A percentile compares a stretch with the other conserved stretches of the same genome.
These are phyloP conservation scores for Marronus borbonicus DNA, from an alignment of 2,888 invertebrate species.

Conservation along the genomic window DNA sequence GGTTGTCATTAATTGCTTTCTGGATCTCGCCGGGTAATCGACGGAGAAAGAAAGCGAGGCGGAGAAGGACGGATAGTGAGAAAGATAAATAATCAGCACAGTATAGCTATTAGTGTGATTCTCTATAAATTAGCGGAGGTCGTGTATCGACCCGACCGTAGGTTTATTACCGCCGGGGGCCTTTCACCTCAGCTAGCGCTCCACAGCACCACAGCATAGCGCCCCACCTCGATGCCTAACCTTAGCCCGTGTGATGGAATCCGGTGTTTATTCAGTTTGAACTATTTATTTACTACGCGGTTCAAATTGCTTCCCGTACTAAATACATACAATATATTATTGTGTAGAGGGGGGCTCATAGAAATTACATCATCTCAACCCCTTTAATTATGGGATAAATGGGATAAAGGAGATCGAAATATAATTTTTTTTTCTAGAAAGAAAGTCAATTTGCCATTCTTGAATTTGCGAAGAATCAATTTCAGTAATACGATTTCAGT, in stretches of 20 bases:
- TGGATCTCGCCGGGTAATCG: conserved; percentile 54
- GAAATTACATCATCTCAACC: neutral
- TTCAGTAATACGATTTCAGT: no score
- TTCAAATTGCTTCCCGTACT: conserved; percentile 19
- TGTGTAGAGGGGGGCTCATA: neutral
- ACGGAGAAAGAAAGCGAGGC: neutral
- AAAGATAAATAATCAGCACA: conserved; percentile 65
- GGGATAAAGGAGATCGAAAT: neutral
- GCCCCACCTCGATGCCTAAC: neutral
- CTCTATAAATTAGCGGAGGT: conserved; percentile 64
- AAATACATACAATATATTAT: neutral
- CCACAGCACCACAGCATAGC: no score
- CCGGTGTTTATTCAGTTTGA: conserved; percentile 39
- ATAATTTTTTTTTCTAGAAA: neutral
- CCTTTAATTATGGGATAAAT: neutral
- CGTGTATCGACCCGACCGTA: conserved; percentile 46
- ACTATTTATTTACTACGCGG: conserved; percentile 31
- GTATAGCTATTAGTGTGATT: conserved; percentile 64
- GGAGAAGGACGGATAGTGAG: conserved; percentile 49
- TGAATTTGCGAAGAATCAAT: no score
- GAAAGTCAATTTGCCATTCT: no score
- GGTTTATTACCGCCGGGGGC: conserved; percentile 55
- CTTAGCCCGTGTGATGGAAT: conserved; percentile 39
- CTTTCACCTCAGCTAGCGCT: conserved; percentile 54
- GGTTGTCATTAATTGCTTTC: conserved; percentile 61